Conservation (phyloP, 2,888 invertebrate genomes). For the Lepidochrysops patricia region DNA sequence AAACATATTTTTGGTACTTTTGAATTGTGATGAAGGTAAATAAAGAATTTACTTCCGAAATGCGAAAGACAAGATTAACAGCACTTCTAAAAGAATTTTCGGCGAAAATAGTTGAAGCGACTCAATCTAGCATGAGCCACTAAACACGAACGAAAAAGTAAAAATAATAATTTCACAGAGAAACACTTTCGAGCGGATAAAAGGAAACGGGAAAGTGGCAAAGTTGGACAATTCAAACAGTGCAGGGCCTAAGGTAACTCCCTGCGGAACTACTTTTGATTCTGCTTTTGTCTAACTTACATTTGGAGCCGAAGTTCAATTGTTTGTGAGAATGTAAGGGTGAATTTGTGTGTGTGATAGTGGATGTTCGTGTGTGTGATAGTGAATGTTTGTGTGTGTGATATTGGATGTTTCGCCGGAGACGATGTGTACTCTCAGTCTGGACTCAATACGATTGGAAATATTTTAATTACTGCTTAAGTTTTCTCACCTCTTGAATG, state of each 20-base stretch:
- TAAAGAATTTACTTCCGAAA: slow-evolving; percentile 7
- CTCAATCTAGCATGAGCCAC: slow-evolving; percentile 47
- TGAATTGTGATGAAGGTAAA: no score
- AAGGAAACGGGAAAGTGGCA: slow-evolving; percentile 64
- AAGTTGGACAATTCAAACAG: slow-evolving; percentile 60
- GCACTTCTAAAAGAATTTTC: slow-evolving; percentile 31
- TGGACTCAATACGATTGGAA: background rate
- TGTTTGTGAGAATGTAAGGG: slow-evolving; percentile 34
- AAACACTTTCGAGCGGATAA: slow-evolving; percentile 62
- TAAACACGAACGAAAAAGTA: slow-evolving; percentile 43
- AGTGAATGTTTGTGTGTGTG: slow-evolving; percentile 4
- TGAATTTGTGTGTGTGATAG: slow-evolving; percentile 31
- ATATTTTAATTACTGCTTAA: background rate
- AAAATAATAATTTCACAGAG: slow-evolving; percentile 65
- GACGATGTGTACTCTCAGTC: background rate
- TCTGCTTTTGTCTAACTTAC: slow-evolving; percentile 67
- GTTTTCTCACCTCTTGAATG: background rate
- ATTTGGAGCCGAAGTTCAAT: slow-evolving; percentile 56
- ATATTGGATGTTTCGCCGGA: background rate
- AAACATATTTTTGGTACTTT: no score
- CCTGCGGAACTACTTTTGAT: slow-evolving; percentile 58
- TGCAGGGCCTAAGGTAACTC: slow-evolving; percentile 52
- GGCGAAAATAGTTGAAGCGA: slow-evolving; percentile 34
- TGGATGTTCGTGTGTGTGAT: slow-evolving; percentile 30
- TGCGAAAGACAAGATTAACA: slow-evolving; percentile 23